Base-by-base conservation (phyloP, 2,888 invertebrate genomes). In the Lomographa bimaculata region DNA sequence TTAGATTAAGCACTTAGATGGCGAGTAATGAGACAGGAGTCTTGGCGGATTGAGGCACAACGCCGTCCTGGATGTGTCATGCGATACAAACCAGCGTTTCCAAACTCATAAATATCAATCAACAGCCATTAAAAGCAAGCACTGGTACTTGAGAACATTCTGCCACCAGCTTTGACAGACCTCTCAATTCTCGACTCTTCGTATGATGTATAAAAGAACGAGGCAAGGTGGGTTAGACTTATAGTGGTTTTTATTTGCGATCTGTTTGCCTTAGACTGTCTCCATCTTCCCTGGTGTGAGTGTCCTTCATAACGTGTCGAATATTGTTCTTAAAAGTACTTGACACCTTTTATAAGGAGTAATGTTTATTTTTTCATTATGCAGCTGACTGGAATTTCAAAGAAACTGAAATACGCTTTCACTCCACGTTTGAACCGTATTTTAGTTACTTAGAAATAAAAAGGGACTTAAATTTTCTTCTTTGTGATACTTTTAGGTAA, bases 21-120 rank as follows among this genome's bases (percentile, higher is more conserved):
- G 32, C 30, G 28, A 39, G 41, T 45, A 46, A 39, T 51, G 50
- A 57, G 48, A 27, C 38, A 25, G 16, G 23, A 14, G 14, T 4
- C 14, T 14, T 57, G 61, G 51, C 41, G 64, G 64, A 71, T 67
- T 71, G 64, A 69, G 63, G 68, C 64, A 66, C 68, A 65, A 66
- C 54, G 36, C 59, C 55, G 55, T 49, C 32, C 21, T 0, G 36
- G 36, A 43, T 61, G 39, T 63, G 69, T 66, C 63, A 79, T 71
- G 57, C 63, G 69, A 77, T 76, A 72, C 56, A 34, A 46, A 63
- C 55, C 50, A 51, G 64, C 65, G 62, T 68, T 75, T 74, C 62
- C 62, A 67, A 74, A 75, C 66, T 67, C 77, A 78, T 81, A 79
- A 78, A 82, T 81, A 79, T 79, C 77, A 82, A 81, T 81, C 76